Base-by-base conservation (phyloP, 2,797 vertebrate genomes). In the Mormyrops attenuatus region DNA sequence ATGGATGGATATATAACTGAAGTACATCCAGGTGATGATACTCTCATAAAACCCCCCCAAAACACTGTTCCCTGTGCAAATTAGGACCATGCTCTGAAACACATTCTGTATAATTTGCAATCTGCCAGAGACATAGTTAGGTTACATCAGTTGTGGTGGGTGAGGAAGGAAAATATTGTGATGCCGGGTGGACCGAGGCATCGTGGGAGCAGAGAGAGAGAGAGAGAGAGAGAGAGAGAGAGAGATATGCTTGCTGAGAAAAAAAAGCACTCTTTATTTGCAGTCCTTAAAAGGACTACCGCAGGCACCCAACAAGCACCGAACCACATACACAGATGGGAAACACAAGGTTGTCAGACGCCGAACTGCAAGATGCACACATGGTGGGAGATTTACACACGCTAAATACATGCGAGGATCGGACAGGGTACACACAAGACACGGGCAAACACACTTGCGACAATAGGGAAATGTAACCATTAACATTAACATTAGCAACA, bases 21-120 rank as follows among this genome's bases (percentile, higher is more conserved):
- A 50, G 49, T 26, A 55, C 52, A 77, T 57, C 73, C 30, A 85
- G 50, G 15, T n/a, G 20, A 38, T 57, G n/a, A 82, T 85, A 47
- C 30, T 73, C 66, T 17, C 26, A 34, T 69, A 89, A 80, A 55
- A 22, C 73, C 66, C 55, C 13, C 49, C 47, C 15, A 26, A n/a
- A 8, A 26, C 26, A 15, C 63, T 38, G 9, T 88, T 73, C 22
- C n/a, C 30, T 30, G 69, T 90, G 77, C 87, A 88, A 77, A 88
- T 90, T 88, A 20, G 17, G 38, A 88, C 55, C 50, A 20, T 66
- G 52, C 47, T 15, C 9, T 85, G 66, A 85, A 66, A 52, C 30
- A 15, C 41, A 17, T 41, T 22, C 77, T 84, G 73, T 84, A 9
- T 57, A 84, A 89, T 89, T 66, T 85, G 1, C 3, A 13, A 49